These are phyloP conservation scores for Ateles fusciceps DNA, from an alignment of 2,797 vertebrate species.

Conservation along the genomic window DNA sequence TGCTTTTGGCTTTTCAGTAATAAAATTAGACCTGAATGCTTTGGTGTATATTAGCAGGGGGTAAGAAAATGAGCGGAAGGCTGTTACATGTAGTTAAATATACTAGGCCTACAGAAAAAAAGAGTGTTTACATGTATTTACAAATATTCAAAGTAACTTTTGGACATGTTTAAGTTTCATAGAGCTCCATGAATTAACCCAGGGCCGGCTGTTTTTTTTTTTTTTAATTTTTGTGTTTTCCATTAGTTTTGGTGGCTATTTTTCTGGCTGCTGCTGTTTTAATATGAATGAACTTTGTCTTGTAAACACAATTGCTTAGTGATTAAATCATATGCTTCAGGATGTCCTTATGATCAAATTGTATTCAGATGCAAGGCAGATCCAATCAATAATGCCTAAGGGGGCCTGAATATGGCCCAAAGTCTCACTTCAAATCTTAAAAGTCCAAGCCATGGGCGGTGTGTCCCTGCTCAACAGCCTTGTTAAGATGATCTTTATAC, in stretches of 20 bases:
- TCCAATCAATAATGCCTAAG: neutral
- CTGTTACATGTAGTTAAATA: conserved; percentile 70
- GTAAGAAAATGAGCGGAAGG: conserved; percentile 72
- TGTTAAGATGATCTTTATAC: neutral
- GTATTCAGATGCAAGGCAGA: neutral
- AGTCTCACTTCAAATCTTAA: neutral
- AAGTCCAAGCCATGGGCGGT: neutral
- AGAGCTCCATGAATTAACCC: neutral
- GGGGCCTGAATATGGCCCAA: neutral
- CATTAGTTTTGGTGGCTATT: neutral
- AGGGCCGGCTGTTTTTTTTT: neutral
- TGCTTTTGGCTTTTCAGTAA: conserved; percentile 82
- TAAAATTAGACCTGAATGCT: conserved; percentile 79
- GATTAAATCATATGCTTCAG: neutral
- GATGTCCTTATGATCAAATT: neutral
- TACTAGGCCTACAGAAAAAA: conserved; percentile 63
- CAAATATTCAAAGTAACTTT: conserved; percentile 14
- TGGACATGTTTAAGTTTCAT: neutral
- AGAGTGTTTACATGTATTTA: conserved; percentile 30
- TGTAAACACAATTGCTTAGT: neutral
- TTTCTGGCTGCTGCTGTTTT: conserved; percentile 14
- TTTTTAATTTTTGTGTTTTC: neutral
- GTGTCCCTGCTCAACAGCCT: neutral
- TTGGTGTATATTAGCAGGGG: conserved; percentile 70
- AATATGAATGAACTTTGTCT: neutral